Conservation (phyloP, 2,113 vertebrate species). For the Lonchura striata region DNA sequence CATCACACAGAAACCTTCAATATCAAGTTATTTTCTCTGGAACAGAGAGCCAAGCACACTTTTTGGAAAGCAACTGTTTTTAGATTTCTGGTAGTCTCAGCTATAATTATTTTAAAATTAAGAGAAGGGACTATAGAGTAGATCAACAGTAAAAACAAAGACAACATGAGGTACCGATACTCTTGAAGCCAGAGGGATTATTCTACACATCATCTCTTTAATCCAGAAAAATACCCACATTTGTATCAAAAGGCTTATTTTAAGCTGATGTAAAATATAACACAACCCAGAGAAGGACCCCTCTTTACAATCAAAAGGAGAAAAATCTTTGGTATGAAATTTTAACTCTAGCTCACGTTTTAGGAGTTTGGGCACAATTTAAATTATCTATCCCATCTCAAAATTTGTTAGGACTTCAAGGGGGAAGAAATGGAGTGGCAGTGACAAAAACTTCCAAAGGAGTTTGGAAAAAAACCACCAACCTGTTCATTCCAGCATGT, state of each 20-base stretch:
- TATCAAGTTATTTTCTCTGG: not conserved
- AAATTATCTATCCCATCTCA: not conserved
- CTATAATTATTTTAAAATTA: not conserved
- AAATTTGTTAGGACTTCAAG: not conserved
- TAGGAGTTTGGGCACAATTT: not conserved
- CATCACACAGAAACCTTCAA: not conserved
- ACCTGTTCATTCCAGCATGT: not conserved
- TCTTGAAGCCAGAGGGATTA: not conserved
- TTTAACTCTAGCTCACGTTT: not conserved
- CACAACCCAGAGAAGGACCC: rapidly evolving
- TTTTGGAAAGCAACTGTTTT: not conserved
- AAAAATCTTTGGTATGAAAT: not conserved
- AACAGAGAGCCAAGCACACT: not conserved
- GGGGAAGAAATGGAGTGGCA: not conserved
- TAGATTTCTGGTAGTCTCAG: not conserved
- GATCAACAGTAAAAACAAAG: not conserved
- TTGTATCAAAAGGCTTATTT: not conserved
- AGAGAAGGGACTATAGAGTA: not conserved
- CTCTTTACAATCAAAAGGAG: not conserved
- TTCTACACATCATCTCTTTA: not conserved
- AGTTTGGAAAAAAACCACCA: not conserved
- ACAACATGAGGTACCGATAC: not conserved
- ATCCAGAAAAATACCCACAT: not conserved
- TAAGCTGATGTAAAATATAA: not conserved
- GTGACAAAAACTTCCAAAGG: not conserved